Evolutionary conservation across 2,797 vertebrate genomes (phyloP), one percentile per base, ranked within the genome.

Genomic region (Pelodytes ibericus): DNA sequence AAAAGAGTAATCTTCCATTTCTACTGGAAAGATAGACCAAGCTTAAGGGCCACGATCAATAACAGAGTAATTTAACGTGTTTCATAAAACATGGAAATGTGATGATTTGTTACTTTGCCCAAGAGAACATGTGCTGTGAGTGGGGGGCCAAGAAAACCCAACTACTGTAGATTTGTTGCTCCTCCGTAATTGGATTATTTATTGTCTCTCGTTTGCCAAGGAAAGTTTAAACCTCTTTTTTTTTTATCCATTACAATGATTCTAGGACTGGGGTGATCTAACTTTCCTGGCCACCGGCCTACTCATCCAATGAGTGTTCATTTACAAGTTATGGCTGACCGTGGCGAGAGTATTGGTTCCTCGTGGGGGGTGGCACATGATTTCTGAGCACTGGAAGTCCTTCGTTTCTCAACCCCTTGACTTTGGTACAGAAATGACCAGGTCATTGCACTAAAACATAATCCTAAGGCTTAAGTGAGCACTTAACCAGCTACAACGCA

Each of bases 331-430:
- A 58, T 26, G 56, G 56, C 27, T 31, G 3, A 13, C 58, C 31
- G 18, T 2, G 2, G 3, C 4, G 33, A 16, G 16, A 3, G 10
- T 61, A 61, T 61, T 20, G 26, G 26, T n/a, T 30, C 58, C 58
- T 61, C 58, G 15, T 30, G 29, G 58, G 58, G 58, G 58, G n/a
- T 61, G 58, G 31, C 58, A 61, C 58, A 61, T 20, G 4, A 8
- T 2, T 31, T 15, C 29, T 61, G 16, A 15, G 9, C 49, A 53
- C 49, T 53, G 16, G 11, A 53, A 53, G 15, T n/a, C n/a, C n/a
- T n/a, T n/a, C n/a, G n/a, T n/a, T n/a, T n/a, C n/a, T n/a, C 49
- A 11, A 7, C 24, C 49, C 33, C 5, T 5, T 36, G 5, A 13
- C 41, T 15, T 16, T 44, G 9, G 41, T 10, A 44, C 41, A 16